Conservation (phyloP, 2,797 vertebrate genomes). For the Anomalospiza imberbis region DNA sequence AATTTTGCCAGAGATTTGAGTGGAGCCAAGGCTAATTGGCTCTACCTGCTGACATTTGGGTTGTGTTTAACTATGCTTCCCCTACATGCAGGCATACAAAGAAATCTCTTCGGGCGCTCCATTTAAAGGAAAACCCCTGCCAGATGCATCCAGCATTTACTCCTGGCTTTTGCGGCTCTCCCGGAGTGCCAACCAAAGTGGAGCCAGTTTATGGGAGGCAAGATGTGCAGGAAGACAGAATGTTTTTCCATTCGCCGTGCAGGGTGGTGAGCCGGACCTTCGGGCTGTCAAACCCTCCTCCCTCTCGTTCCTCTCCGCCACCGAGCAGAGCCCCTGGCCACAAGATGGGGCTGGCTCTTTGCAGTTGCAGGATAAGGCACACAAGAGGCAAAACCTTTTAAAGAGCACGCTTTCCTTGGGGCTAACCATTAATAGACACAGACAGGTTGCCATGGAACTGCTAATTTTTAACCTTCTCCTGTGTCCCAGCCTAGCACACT, state of each 20-base stretch:
- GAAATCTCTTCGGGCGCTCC: background rate
- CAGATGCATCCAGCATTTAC: background rate
- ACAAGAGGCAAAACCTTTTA: background rate
- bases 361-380: background rate
- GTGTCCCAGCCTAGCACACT: background rate
- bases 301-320: accelerated
- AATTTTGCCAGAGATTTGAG: background rate
- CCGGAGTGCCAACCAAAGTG: accelerated
- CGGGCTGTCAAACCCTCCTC: background rate
- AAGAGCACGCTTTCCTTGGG: background rate
- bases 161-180: background rate
- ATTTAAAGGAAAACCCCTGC: background rate
- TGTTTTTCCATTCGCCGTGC: background rate
- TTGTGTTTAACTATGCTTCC: background rate
- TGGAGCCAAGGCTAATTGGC: background rate
- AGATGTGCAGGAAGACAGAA: background rate
- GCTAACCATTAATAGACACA: background rate
- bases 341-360: conserved; percentile 54
- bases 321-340: background rate
- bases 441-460: background rate
- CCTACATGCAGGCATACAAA: accelerated
- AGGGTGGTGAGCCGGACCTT: accelerated
- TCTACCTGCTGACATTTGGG: background rate
- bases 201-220: background rate
- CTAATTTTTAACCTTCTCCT: background rate